Base-by-base conservation (phyloP, 2,888 invertebrate species). In the Piscicola geometra region DNA sequence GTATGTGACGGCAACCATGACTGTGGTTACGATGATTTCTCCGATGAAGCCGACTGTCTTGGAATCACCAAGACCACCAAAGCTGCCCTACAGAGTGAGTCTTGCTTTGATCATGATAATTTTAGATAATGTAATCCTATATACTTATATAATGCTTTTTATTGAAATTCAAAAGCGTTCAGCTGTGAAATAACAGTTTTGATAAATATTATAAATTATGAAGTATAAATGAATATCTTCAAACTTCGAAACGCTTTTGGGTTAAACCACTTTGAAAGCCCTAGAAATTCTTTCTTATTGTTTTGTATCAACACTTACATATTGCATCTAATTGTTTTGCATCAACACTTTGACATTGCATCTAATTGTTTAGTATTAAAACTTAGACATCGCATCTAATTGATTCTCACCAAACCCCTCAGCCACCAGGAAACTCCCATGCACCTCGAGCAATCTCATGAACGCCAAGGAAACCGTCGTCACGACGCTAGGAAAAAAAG, bases 1-100 rank as follows among this genome's bases (percentile, higher is more conserved):
- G n/a, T 47, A 30, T 73, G 73, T 32, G 73, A 73, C 41, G 73
- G 73, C 18, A 60, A 56, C 33, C 64, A 35, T n/a, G 73, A 73
- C 30, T 73, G 73, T n/a, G 64, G 73, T 28, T 33, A 0, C 56
- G 60, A 60, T 28, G 73, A 73, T 30, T 21, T 25, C 35, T 73
- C 73, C 21, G 73, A 73, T 41, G 73, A 73, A n/a, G 25, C 28
- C 3, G 36, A 56, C n/a, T 73, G 73, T 30, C 3, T 25, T 21
- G 21, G 3, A 3, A 15, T n/a, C 33, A 52, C 71, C 50, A 52
- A 15, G 47, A 25, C 52, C 25, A 32, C 71, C n/a, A 30, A 18
- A 15, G 15, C 71, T 21, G 47, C 28, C 28, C 3, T 21, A 5
- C 47, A 25, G 5, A 52, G 71, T 71, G 50, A 71, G 71, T 50